Evolutionary conservation across 1,140 invertebrate genomes (phyloP).

Genomic region (Bombus superbus): DNA sequence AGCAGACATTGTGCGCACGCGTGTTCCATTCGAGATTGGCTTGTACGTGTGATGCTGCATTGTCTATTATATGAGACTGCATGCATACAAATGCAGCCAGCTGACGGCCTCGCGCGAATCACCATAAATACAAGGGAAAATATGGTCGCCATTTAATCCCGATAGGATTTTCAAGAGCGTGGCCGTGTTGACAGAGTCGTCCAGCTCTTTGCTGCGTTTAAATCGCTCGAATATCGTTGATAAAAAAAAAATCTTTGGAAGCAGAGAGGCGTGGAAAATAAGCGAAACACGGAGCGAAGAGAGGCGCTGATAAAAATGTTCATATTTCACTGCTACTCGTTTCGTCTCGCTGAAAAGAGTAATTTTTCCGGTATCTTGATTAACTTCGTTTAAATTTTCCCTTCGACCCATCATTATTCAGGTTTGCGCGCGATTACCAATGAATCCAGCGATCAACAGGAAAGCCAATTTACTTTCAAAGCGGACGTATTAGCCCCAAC

Average conservation of each 20-base stretch:
- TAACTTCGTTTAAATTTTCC: conserved; percentile 7
- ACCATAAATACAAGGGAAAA: conserved; percentile 3
- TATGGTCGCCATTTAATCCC: neutral
- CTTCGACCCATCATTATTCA: conserved; percentile 29
- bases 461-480: conserved; percentile 50
- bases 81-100: conserved; percentile 7
- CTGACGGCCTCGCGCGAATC: conserved; percentile 6
- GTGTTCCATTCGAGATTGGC: neutral
- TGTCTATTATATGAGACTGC: neutral
- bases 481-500: neutral
- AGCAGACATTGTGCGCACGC: neutral
- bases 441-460: conserved; percentile 36
- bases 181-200: neutral
- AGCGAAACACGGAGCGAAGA: neutral
- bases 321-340: neutral
- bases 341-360: neutral
- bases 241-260: too few species aligned
- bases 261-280: too few species aligned
- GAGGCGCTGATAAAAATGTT: neutral
- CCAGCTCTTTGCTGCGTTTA: neutral
- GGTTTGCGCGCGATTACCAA: conserved; percentile 22
- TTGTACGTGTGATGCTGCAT: conserved; percentile 10
- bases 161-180: neutral
- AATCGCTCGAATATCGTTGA: neutral
- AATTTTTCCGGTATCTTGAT: neutral